phyloP scores from a whole-genome alignment of 1,140 invertebrate species.

The Dendrolimus kikuchii region DNA sequence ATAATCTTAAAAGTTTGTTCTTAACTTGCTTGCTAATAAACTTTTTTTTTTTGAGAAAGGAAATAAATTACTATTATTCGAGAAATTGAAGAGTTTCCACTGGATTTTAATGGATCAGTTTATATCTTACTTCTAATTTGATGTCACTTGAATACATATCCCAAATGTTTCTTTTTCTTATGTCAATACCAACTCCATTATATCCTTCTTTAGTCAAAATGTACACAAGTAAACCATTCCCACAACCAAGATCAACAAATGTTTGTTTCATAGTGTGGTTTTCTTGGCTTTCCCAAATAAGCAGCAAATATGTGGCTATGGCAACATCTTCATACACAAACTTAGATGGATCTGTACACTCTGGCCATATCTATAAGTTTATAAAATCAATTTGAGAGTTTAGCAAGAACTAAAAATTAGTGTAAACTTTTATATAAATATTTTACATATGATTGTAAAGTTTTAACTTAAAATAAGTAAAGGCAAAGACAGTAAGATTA shows the following conservation, averaged over 20 bases:
- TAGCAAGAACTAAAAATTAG: neutral
- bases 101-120: neutral
- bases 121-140: constrained; percentile 41
- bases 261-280: constrained; percentile 70
- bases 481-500: too few species aligned
- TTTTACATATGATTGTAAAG: too few species aligned
- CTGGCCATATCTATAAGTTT: constrained; percentile 82
- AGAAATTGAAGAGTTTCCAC: too few species aligned
- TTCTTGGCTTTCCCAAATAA: constrained; percentile 79
- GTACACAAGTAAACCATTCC: constrained; percentile 95
- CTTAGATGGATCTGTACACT: constrained; percentile 94
- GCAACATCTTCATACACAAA: constrained; percentile 98
- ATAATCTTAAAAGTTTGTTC: too few species aligned
- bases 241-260: constrained; percentile 97
- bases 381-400: constrained; percentile 1
- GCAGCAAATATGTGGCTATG: constrained; percentile 92
- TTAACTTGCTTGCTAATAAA: too few species aligned
- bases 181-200: constrained; percentile 91
- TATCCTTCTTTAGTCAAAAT: constrained; percentile 89
- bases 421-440: constrained; percentile 10
- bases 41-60: too few species aligned
- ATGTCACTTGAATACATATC: constrained; percentile 78
- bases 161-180: constrained; percentile 94
- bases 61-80: too few species aligned
- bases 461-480: too few species aligned